Evolutionary conservation across 2,888 invertebrate species (phyloP), one percentile per base, ranked within the genome.

Genomic region (Troilus luridus): DNA sequence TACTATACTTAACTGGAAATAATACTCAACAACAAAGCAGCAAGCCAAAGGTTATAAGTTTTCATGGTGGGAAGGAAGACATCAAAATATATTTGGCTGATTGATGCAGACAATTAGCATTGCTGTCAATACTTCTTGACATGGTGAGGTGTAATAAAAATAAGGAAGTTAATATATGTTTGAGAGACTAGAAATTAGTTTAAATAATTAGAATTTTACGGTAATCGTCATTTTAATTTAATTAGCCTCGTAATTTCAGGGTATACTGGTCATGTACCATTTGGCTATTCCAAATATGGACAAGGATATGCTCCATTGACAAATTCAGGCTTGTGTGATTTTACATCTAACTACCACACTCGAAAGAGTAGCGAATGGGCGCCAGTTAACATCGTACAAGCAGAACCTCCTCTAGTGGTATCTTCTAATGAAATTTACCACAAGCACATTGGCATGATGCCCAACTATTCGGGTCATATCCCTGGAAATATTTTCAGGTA

Each of bases 401-500:
- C 95, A 6, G 95, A 95, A 93, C 95, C 95, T n/a, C 95, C 95
- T 0, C 93, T 95, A 27, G 92, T 94, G n/a, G 94, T 95, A 88
- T 94, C 95, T 92, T 94, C 95, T 2, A 94, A 96, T 19, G 95
- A 96, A 93, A 96, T 97, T 92, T 97, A 97, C 93, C 96, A 96
- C 93, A 96, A 96, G 92, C 96, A 97, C 93, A 95, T 96, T 67
- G 97, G 97, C 10, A 95, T 97, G 95, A 94, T 97, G 93, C 97
- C 97, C 1, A 96, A 96, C 94, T 97, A 97, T 94, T 95, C 96
- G 5, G 97, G 97, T 0, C 97, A 97, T 93, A 96, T 97, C 90
- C 97, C 97, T 0, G 97, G 97, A 27, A 95, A 95, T 91, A 94
- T 95, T 93, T 97, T 96, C 94, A 96, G 97, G 96, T 96, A 94